Evolutionary conservation across 2,888 invertebrate species (phyloP).

Genomic region (Andrena minutula): DNA sequence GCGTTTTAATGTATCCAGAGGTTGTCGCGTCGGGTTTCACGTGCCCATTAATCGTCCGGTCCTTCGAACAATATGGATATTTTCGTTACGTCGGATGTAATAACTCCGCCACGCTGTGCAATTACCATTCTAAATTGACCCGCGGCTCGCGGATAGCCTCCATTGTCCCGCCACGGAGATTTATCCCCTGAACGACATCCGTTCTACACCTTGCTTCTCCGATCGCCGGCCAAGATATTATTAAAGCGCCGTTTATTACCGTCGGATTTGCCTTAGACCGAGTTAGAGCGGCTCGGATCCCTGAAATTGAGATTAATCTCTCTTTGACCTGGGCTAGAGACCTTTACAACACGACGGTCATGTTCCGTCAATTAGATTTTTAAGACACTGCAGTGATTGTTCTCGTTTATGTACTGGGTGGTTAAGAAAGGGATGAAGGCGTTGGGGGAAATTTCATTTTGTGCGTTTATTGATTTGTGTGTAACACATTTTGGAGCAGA

Average conservation of each 20-base stretch:
- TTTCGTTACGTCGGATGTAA: conserved; percentile 28
- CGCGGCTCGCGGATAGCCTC: conserved; percentile 8
- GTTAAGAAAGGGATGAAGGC: too few species aligned
- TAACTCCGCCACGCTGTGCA: conserved; percentile 20
- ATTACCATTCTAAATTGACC: conserved; percentile 40
- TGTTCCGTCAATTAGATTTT: not conserved
- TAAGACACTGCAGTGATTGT: too few species aligned
- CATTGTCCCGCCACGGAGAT: conserved; percentile 42
- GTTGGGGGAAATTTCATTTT: too few species aligned
- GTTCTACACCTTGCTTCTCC: conserved; percentile 35
- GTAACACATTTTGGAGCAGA: too few species aligned
- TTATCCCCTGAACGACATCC: conserved; percentile 46
- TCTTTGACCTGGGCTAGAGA: not conserved
- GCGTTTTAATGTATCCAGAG: conserved; percentile 35
- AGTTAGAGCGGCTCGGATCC: conserved; percentile 13
- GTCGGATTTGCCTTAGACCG: conserved; percentile 48
- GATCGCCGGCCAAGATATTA: conserved; percentile 42
- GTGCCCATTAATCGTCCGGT: conserved; percentile 41
- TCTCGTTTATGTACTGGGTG: too few species aligned
- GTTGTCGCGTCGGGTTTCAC: conserved; percentile 56
- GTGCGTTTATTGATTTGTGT: too few species aligned
- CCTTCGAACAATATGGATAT: conserved; percentile 48
- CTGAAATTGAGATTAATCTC: conserved; percentile 47
- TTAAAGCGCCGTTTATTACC: conserved; percentile 52
- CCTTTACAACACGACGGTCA: not conserved